A percentile compares a stretch with the other conserved stretches of the same genome.
Evolutionary conservation across 1,140 invertebrate species (phyloP).

Genomic region (Listronotus bonariensis): DNA sequence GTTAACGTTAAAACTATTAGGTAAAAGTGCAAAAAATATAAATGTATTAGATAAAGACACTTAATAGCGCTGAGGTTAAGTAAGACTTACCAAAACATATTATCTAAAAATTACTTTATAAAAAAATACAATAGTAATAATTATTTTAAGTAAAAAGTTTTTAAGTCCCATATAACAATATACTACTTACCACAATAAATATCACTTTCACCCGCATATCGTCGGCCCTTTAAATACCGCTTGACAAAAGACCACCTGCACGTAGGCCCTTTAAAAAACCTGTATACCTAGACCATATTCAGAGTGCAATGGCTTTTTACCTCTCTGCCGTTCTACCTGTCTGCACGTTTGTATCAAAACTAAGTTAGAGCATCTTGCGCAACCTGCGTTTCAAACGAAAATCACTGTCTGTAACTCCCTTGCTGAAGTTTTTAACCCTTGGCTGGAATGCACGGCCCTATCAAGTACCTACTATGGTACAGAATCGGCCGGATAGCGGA

Average conservation of each 20-base stretch:
- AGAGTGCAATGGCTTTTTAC: slow-evolving; percentile 33
- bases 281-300: slow-evolving; percentile 24
- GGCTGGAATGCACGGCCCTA: slow-evolving; percentile 39
- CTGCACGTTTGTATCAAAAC: slow-evolving; percentile 23
- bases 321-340: slow-evolving; percentile 30
- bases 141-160: too few relatives aligned
- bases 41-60: too few relatives aligned
- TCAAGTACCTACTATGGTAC: slow-evolving; percentile 5
- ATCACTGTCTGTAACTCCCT: slow-evolving; percentile 54
- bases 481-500: neutral
- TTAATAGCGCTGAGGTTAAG: too few relatives aligned
- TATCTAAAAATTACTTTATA: too few relatives aligned
- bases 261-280: slow-evolving; percentile 21
- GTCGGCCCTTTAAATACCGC: neutral
- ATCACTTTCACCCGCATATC: slow-evolving; percentile 22
- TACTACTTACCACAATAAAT: slow-evolving; percentile 10
- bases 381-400: slow-evolving; percentile 39
- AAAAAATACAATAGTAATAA: too few relatives aligned
- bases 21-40: too few relatives aligned
- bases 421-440: slow-evolving; percentile 55
- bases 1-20: too few relatives aligned
- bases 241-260: slow-evolving; percentile 16
- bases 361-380: slow-evolving; percentile 23
- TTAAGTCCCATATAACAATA: neutral
- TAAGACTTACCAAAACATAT: too few relatives aligned